Evolutionary conservation across 2,113 vertebrate genomes (phyloP).

Genomic region (Oreotrochilus melanogaster): DNA sequence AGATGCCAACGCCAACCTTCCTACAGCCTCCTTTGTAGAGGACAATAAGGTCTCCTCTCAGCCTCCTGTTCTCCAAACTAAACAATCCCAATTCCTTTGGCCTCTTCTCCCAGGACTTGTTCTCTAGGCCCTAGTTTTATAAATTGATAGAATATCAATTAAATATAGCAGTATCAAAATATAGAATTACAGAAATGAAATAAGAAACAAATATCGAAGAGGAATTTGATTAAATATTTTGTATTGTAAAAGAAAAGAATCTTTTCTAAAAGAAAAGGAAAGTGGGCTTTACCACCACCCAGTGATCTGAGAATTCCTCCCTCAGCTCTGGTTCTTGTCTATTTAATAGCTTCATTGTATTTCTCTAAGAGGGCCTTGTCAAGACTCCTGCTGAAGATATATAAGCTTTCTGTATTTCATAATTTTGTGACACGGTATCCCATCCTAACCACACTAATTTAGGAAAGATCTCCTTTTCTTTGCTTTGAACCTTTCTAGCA

Average conservation of each 20-base stretch:
- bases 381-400: neutral
- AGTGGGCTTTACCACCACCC: neutral
- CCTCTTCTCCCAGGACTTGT: no score
- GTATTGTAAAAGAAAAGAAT: neutral
- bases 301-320: neutral
- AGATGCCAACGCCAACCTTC: no score
- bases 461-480: neutral
- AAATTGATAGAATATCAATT: no score
- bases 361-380: neutral
- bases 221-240: neutral
- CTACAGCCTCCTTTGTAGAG: no score
- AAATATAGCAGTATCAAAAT: neutral
- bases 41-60: no score
- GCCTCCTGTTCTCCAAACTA: no score
- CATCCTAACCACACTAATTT: neutral
- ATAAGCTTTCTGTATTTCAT: neutral
- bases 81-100: no score
- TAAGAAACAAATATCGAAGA: neutral
- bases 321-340: neutral
- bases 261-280: neutral
- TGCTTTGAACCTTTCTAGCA: neutral
- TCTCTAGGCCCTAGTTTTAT: no score
- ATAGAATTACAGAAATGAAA: neutral
- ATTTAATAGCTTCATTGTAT: neutral
- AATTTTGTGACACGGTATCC: neutral